Conservation (phyloP, 2,888 invertebrate species). For the Daptonema setosum region DNA sequence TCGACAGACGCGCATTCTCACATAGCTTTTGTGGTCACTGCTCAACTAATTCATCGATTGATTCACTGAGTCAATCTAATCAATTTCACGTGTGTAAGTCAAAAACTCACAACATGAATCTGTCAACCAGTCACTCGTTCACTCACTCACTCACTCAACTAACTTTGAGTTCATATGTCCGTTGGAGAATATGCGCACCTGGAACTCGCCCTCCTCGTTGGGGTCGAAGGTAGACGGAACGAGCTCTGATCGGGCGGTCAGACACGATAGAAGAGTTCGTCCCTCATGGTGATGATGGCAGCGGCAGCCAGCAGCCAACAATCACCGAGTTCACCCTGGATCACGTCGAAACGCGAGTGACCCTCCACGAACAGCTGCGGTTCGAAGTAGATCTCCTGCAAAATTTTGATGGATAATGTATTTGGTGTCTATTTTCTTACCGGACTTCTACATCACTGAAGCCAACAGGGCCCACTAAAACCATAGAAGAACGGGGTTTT, state of each 20-base stretch:
- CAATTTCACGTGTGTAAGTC: no score
- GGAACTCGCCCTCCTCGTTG: constrained; percentile 78
- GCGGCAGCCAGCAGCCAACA: constrained; percentile 45
- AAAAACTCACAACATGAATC: no score
- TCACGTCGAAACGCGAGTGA: constrained; percentile 86
- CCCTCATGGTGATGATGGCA: constrained; percentile 69
- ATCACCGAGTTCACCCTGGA: constrained; percentile 41
- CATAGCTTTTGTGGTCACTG: no score
- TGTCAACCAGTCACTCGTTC: no score
- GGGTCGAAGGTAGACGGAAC: constrained; percentile 90
- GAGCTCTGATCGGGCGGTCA: constrained; percentile 81
- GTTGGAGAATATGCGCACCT: constrained; percentile 81
- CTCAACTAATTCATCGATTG: no score
- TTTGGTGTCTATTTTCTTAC: no score
- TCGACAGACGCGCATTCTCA: no score
- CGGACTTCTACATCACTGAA: no score
- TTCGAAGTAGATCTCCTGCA: constrained; percentile 56
- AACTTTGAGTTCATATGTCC: constrained; percentile 23
- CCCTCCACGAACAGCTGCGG: constrained; percentile 82
- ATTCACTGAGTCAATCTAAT: no score
- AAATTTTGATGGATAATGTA: background rate
- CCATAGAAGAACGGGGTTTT: no score
- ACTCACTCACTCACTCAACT: no score
- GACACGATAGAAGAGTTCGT: constrained; percentile 70
- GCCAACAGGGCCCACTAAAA: no score